Evolutionary conservation across 1,140 invertebrate genomes (phyloP).

Genomic region (Eubasilissa regina): DNA sequence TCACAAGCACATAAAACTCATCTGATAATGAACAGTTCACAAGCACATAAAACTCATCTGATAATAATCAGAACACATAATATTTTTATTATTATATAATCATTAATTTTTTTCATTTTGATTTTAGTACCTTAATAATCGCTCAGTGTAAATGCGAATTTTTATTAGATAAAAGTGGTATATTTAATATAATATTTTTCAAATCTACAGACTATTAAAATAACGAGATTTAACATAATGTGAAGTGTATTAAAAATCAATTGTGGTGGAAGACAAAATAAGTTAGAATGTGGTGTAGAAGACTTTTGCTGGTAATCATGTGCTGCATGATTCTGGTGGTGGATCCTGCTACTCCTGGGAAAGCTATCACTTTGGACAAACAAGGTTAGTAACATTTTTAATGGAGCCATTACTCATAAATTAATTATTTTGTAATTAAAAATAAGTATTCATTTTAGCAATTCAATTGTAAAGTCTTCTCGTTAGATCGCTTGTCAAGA

Average conservation of each 20-base stretch:
- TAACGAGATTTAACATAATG: not conserved
- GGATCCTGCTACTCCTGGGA: conserved; percentile 51
- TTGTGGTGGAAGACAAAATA: conserved; percentile 18
- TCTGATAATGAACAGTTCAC: no score
- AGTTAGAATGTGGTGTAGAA: conserved; percentile 47
- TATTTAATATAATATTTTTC: not conserved
- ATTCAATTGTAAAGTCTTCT: not conserved
- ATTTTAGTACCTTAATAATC: not conserved
- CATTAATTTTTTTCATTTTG: not conserved
- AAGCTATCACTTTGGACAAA: conserved; percentile 49
- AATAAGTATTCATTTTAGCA: not conserved
- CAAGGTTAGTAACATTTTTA: conserved; percentile 43
- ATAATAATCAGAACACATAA: no score
- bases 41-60: no score
- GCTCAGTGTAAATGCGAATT: not conserved
- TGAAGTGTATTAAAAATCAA: conserved; percentile 18
- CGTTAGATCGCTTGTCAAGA: no score
- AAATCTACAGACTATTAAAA: no score
- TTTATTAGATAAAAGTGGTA: not conserved
- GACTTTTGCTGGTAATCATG: conserved; percentile 46
- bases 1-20: no score
- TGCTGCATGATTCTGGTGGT: conserved; percentile 39
- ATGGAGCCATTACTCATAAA: not conserved
- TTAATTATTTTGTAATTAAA: not conserved
- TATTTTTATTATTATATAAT: no score